Conservation (phyloP, 2,797 vertebrate species). For the Halcyon smyrnensis region DNA sequence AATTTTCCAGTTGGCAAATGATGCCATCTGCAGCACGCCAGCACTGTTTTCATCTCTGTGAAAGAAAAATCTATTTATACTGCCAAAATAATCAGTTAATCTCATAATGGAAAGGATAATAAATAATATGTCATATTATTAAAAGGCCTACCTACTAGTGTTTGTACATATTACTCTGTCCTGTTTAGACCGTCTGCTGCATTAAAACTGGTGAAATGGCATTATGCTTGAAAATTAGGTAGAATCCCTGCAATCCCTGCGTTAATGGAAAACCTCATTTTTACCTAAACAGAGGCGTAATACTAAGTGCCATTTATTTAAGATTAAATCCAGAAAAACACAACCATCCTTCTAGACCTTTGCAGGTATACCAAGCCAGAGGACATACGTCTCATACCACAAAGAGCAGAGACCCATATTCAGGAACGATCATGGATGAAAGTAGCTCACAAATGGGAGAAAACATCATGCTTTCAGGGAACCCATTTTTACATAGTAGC, state of each 20-base stretch:
- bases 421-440: background rate
- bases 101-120: background rate
- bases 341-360: background rate
- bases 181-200: background rate
- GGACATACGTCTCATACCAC: background rate
- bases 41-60: background rate
- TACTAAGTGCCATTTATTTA: background rate
- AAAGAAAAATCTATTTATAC: background rate
- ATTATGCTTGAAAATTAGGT: background rate
- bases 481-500: background rate
- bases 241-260: background rate
- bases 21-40: conserved; percentile 10
- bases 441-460: background rate
- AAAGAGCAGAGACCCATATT: background rate
- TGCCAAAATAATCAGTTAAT: background rate
- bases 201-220: background rate
- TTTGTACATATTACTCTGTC: background rate
- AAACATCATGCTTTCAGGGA: background rate
- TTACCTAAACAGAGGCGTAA: background rate
- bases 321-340: background rate
- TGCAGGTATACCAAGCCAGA: background rate
- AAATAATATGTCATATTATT: background rate
- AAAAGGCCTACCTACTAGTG: background rate
- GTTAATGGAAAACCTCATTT: background rate
- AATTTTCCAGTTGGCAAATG: background rate